phyloP scores from a whole-genome alignment of 2,888 invertebrate species.

The Pinctada fucata region DNA sequence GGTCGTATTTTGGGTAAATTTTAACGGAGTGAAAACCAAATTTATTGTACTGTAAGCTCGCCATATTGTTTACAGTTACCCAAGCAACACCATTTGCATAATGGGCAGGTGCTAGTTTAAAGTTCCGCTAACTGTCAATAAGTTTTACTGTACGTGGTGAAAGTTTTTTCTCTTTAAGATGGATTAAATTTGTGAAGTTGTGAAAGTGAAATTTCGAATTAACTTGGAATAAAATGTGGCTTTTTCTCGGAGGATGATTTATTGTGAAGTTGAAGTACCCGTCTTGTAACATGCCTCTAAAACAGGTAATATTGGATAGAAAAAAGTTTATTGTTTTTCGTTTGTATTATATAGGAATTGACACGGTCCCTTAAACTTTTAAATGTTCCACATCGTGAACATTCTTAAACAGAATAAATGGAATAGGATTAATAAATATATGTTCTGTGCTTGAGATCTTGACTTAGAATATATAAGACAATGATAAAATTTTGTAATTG shows the following conservation, averaged over 20 bases:
- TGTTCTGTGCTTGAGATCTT: too few relatives aligned
- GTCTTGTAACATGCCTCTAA: slow-evolving; percentile 43
- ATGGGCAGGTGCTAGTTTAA: slow-evolving; percentile 34
- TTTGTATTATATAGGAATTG: slow-evolving; percentile 13
- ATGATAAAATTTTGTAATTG: too few relatives aligned
- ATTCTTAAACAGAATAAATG: too few relatives aligned
- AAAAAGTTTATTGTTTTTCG: slow-evolving; percentile 12
- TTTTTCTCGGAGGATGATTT: background rate
- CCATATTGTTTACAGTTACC: slow-evolving; percentile 57
- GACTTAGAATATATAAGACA: too few relatives aligned
- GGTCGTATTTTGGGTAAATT: too few relatives aligned
- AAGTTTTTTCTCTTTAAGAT: slow-evolving; percentile 15
- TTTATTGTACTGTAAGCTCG: background rate
- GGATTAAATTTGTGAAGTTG: slow-evolving; percentile 15
- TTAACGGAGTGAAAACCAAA: background rate
- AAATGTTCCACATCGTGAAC: too few relatives aligned
- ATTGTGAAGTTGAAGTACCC: slow-evolving; percentile 4
- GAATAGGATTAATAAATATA: too few relatives aligned
- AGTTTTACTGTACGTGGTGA: slow-evolving; percentile 4
- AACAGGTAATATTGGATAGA: slow-evolving; percentile 36
- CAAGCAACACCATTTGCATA: slow-evolving; percentile 52
- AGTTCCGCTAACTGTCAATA: slow-evolving; percentile 27
- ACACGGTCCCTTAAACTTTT: background rate
- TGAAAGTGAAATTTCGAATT: background rate
- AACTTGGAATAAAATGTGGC: background rate